Conservation (phyloP, 2,797 vertebrate species). For the Limosa lapponica region DNA sequence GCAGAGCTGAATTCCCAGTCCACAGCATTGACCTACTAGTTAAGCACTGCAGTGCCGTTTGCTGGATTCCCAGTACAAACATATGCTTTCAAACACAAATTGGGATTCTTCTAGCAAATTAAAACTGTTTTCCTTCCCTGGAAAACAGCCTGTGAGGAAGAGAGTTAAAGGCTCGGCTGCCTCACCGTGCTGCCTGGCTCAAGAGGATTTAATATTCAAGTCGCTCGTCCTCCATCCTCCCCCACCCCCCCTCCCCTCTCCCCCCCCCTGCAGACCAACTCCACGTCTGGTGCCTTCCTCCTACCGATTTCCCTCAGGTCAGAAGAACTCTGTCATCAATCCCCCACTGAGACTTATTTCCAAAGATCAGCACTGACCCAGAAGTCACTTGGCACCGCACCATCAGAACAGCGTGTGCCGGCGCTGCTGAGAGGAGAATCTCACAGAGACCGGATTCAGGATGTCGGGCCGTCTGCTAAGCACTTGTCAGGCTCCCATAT, state of each 20-base stretch:
- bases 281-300: constrained; percentile 25
- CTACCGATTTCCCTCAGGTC: constrained; percentile 47
- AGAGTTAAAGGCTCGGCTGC: not conserved
- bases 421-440: constrained; percentile 45
- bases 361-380: constrained; percentile 74
- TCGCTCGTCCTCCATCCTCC: not conserved
- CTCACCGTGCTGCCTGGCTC: not conserved
- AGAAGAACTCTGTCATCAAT: constrained; percentile 70
- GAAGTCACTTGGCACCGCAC: constrained; percentile 62
- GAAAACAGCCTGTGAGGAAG: constrained; percentile 39
- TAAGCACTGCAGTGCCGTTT: constrained; percentile 21
- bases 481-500: constrained; percentile 60
- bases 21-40: constrained; percentile 45
- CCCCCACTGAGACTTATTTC: constrained; percentile 71
- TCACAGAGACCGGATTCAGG: constrained; percentile 58
- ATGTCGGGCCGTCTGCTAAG: constrained; percentile 61
- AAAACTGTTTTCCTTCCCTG: constrained; percentile 51
- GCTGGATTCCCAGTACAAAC: constrained; percentile 27
- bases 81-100: constrained; percentile 60
- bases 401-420: constrained; percentile 59
- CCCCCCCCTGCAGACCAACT: not conserved
- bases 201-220: constrained; percentile 54
- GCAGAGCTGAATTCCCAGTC: constrained; percentile 35
- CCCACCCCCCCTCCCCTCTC: not conserved
- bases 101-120: constrained; percentile 50